These are phyloP conservation scores for Heliconius melpomene DNA, from an alignment of 1,140 invertebrate species.

Conservation along the genomic window DNA sequence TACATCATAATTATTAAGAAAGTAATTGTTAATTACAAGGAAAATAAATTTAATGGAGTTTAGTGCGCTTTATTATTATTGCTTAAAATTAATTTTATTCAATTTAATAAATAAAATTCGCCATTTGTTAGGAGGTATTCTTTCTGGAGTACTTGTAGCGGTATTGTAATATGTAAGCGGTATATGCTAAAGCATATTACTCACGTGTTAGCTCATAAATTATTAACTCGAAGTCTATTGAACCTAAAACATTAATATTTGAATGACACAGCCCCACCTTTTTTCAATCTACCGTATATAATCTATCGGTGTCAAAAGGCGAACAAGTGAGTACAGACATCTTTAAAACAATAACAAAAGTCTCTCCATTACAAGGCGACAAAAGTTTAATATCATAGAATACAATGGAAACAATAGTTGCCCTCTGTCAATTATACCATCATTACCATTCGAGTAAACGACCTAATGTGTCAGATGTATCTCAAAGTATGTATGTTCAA, in stretches of 20 bases:
- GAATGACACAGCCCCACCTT: conserved; percentile 64
- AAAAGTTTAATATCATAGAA: conserved; percentile 78
- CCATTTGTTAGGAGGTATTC: too few relatives aligned
- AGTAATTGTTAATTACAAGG: not conserved
- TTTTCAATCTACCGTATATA: conserved; percentile 64
- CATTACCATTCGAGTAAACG: conserved; percentile 79
- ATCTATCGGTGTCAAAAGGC: conserved; percentile 57
- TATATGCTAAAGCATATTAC: not conserved
- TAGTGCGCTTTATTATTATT: too few relatives aligned
- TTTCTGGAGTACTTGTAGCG: too few relatives aligned
- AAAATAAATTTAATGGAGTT: not conserved
- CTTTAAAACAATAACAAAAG: conserved; percentile 69
- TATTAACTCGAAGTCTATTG: not conserved
- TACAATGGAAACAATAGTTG: conserved; percentile 80
- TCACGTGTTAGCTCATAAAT: not conserved
- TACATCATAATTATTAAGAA: conserved; percentile 44
- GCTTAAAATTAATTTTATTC: too few relatives aligned
- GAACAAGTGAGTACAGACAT: conserved; percentile 59
- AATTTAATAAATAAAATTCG: not conserved
- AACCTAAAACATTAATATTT: conserved; percentile 41
- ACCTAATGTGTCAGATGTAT: conserved; percentile 72
- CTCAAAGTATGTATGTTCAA: conserved; percentile 60
- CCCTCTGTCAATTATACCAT: conserved; percentile 80
- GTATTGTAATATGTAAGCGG: not conserved
- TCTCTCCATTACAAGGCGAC: conserved; percentile 76